Base-by-base conservation (phyloP, 2,888 invertebrate genomes). In the Nomada lathburiana region DNA sequence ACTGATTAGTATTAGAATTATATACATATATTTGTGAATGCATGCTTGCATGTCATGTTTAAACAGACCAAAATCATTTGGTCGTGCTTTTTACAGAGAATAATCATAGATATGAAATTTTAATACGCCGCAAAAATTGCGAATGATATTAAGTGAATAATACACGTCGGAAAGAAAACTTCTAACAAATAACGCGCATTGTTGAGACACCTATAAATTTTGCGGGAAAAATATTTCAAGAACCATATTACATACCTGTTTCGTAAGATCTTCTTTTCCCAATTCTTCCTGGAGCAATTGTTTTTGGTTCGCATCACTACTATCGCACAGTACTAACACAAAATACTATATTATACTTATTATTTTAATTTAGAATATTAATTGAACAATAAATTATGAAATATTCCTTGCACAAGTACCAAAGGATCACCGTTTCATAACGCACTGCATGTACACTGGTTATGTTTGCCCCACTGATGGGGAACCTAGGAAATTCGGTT, bases 381-480 rank as follows among this genome's bases (percentile, higher is more conserved):
- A 47, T 16, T 20, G 2, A 55, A 23, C 42, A 10, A n/a, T 23
- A 47, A 42, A 44, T 16, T 57, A 44, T 60, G 20, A 50, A 57
- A 18, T 36, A 64, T 50, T 44, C 5, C n/a, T 13, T 16, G n/a
- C 55, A 7, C 47, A 42, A n/a, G 7, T 60, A 26, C 23, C 20
- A 16, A n/a, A 52, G n/a, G 29, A 68, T 11, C 29, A 50, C n/a
- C 26, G 23, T 2, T 20, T 13, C 9, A 18, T 20, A 29, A 50
- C 60, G 55, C 50, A 42, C 9, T 36, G 16, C 62, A 44, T 18
- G 53, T 44, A 47, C 62, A 16, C 47, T 47, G 16, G 74, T 62
- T 60, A 69, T 7, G 82, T 78, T 78, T 75, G 71, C 59, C 60
- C 29, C 70, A 76, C 78, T 81, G 81, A 16, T 13, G 11, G 23